A percentile compares a stretch with the other conserved stretches of the same genome.
These are phyloP conservation scores for Scomberomorus guttatus DNA, from an alignment of 2,797 vertebrate genomes.

Conservation along the genomic window DNA sequence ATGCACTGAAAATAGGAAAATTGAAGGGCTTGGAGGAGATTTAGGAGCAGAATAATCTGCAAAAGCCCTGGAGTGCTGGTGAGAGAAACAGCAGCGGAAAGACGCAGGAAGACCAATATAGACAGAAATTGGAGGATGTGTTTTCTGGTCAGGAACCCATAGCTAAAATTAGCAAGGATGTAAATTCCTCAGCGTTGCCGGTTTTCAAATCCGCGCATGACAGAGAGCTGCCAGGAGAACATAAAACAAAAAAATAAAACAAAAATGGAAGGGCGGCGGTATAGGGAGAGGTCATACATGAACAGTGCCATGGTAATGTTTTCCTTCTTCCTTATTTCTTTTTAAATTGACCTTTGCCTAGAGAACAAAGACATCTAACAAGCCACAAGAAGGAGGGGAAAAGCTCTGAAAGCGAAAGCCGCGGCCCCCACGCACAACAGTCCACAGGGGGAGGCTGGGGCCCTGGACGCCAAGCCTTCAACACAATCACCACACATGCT, in stretches of 20 bases:
- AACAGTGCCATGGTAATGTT: slow-evolving; percentile 71
- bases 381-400: slow-evolving; percentile 79
- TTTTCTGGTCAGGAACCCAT: slow-evolving; percentile 89
- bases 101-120: slow-evolving; percentile 85
- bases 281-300: slow-evolving; percentile 77
- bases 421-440: slow-evolving; percentile 75
- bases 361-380: slow-evolving; percentile 80
- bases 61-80: slow-evolving; percentile 47
- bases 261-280: slow-evolving; percentile 64
- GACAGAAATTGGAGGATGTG: slow-evolving; percentile 88
- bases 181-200: slow-evolving; percentile 85
- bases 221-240: slow-evolving; percentile 74
- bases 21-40: slow-evolving; percentile 49
- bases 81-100: slow-evolving; percentile 60
- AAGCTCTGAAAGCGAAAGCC: slow-evolving; percentile 76
- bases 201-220: slow-evolving; percentile 74
- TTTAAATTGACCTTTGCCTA: slow-evolving; percentile 76
- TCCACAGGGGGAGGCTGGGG: slow-evolving; percentile 69
- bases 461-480: slow-evolving; percentile 79
- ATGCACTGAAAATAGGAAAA: slow-evolving; percentile 60
- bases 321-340: slow-evolving; percentile 60
- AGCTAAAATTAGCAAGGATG: slow-evolving; percentile 88
- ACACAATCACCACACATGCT: slow-evolving; percentile 84
- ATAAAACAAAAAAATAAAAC: slow-evolving; percentile 55
- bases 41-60: slow-evolving; percentile 52